Percentiles rank a stretch among this genome's conserved stretches.
Conservation (phyloP, 2,113 vertebrate genomes). For the Pluvialis apricaria region DNA sequence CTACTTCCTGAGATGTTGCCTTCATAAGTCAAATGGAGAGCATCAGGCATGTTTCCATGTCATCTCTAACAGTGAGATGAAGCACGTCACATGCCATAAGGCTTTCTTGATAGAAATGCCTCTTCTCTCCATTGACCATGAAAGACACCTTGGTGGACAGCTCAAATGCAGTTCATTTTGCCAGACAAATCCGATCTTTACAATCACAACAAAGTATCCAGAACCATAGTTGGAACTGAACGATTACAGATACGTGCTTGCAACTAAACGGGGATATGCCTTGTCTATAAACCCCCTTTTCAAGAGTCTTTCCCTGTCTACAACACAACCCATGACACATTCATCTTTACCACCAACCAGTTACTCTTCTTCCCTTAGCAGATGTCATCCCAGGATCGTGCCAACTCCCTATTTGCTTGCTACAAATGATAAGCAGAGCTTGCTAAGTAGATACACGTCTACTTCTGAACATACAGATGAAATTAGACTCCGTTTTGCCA, state of each 20-base stretch:
- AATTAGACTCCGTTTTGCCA: neutral
- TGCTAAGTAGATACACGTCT: neutral
- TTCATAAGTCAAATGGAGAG: neutral
- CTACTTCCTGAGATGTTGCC: neutral
- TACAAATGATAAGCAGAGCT: neutral
- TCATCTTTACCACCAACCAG: neutral
- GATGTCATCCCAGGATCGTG: neutral
- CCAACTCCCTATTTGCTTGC: neutral
- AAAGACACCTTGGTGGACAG: neutral
- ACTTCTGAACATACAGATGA: neutral
- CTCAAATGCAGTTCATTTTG: neutral
- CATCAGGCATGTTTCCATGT: neutral
- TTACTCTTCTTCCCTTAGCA: neutral
- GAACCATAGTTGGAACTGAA: neutral
- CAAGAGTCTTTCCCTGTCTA: neutral
- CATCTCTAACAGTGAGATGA: neutral
- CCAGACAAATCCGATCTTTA: neutral
- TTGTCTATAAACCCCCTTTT: neutral
- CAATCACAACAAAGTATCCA: neutral
- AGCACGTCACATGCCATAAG: neutral
- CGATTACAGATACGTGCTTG: neutral
- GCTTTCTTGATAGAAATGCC: neutral
- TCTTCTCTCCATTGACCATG: neutral
- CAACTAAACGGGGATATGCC: neutral
- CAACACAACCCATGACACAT: neutral